Conservation (phyloP, 2,113 vertebrate species). For the Psilopsiagon aurifrons region DNA sequence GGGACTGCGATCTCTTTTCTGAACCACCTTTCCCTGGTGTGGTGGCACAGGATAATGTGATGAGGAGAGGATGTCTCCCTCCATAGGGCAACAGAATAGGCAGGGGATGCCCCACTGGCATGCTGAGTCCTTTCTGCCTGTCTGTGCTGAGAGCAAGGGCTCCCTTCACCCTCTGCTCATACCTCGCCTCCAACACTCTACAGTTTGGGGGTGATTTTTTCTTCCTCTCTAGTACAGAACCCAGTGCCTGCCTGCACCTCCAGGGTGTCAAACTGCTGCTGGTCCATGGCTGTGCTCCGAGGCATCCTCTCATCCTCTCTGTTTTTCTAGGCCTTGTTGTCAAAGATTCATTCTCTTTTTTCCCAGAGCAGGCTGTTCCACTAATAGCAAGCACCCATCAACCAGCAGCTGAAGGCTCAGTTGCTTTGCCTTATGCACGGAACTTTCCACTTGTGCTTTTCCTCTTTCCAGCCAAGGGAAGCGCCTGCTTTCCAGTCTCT, state of each 20-base stretch:
- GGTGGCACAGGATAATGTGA: neutral
- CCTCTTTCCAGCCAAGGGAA: neutral
- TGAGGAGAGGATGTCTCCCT: neutral
- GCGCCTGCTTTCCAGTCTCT: slow-evolving; percentile 8
- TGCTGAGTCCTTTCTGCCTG: neutral
- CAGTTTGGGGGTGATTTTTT: neutral
- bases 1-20: neutral
- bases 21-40: neutral
- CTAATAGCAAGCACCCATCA: neutral
- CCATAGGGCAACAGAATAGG: neutral
- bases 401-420: neutral
- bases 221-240: neutral
- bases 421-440: neutral
- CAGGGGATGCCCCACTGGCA: neutral
- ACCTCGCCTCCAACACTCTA: neutral
- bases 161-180: neutral
- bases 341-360: neutral
- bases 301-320: neutral
- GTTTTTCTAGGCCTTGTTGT: neutral
- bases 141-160: neutral
- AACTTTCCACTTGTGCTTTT: slow-evolving; percentile 28
- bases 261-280: neutral
- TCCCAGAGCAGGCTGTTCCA: neutral
- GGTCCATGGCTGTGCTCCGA: neutral
- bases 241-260: neutral